These are phyloP conservation scores for Calosoma granatense DNA, from an alignment of 1,140 invertebrate genomes.

Conservation along the genomic window DNA sequence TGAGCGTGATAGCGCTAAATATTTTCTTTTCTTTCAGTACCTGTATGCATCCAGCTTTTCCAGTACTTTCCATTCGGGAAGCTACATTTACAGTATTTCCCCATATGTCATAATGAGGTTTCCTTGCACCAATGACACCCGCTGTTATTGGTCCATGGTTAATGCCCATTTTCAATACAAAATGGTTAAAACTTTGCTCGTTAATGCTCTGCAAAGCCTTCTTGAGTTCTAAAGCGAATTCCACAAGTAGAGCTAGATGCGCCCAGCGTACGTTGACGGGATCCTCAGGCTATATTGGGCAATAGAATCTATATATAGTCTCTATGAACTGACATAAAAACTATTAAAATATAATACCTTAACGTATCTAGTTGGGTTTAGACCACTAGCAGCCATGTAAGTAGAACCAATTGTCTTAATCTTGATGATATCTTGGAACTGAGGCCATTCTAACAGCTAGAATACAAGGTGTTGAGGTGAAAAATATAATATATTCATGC, in stretches of 20 bases:
- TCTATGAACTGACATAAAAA: conserved; percentile 10
- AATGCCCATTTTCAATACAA: conserved; percentile 89
- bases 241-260: conserved; percentile 74
- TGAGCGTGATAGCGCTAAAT: background rate
- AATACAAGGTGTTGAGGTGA: conserved; percentile 27
- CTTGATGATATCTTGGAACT: conserved; percentile 88
- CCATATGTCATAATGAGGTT: conserved; percentile 95
- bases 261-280: conserved; percentile 65
- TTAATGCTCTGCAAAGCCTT: conserved; percentile 83
- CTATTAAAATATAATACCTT: conserved; percentile 37
- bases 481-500: background rate
- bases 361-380: conserved; percentile 60
- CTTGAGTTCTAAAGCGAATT: conserved; percentile 84
- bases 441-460: conserved; percentile 71
- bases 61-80: conserved; percentile 92
- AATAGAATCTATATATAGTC: background rate
- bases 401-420: conserved; percentile 97
- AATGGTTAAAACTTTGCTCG: conserved; percentile 93
- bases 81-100: conserved; percentile 94
- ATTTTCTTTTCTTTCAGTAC: conserved; percentile 41
- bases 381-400: conserved; percentile 94
- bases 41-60: conserved; percentile 90
- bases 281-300: conserved; percentile 46
- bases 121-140: conserved; percentile 87
- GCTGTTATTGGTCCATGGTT: conserved; percentile 93